Evolutionary conservation across 2,888 invertebrate species (phyloP), one percentile per base, ranked within the genome.

Genomic region (Dexiosoma caninum): DNA sequence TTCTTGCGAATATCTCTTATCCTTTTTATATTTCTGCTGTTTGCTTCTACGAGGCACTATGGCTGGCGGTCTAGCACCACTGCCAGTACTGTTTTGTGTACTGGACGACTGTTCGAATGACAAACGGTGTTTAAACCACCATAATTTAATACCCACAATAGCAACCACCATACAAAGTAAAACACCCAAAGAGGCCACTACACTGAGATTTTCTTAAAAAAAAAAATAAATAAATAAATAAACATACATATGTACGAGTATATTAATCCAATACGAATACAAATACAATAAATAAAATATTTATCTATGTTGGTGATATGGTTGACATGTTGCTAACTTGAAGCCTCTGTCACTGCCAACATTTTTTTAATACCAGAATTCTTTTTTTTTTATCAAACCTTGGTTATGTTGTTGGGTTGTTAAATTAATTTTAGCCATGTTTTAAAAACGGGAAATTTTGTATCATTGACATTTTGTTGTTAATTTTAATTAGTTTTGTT

Each of bases 51-150:
- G 59, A 6, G 82, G 72, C 42, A 77, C 55, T 55, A 78, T 75
- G 19, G 80, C 69, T 2, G 78, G 42, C 19, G 83, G 77, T 59
- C 74, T n/a, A n/a, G 27, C 78, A 64, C 81, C 46, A 7, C 79
- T 84, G 8, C 82, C 82, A 5, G 83, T 80, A 30, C 64, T 83
- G 71, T 83, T 84, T 44, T 83, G 80, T 21, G 77, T 82, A 21
- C 82, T 76, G 27, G 82, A 74, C 30, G 82, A 74, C 30, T 84
- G 85, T 37, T 88, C 86, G 64, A 89, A 89, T 51, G 83, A 86
- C 19, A 90, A 84, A 10, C 91, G 89, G 27, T 91, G 91, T 55
- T 91, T 90, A 85, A 92, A 92, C 88, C 91, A 91, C 86, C 90
- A 91, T 14, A 92, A 85, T 83, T 91, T 91, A 19, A 91, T 90